Percentiles rank a stretch among this genome's conserved stretches.
Conservation (phyloP, 2,797 vertebrate species). For the Siniperca scherzeri region DNA sequence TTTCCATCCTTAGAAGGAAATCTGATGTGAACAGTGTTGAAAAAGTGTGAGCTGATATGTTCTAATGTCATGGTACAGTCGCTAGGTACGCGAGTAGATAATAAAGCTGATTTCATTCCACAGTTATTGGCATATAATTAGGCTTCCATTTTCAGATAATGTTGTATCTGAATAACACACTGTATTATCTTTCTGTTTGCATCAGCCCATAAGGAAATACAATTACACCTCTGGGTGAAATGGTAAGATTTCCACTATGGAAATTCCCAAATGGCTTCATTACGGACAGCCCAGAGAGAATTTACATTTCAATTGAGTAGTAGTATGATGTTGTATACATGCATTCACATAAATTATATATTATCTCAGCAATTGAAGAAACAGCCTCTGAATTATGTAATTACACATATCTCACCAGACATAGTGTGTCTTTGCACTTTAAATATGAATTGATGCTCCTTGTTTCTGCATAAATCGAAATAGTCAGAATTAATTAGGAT, state of each 20-base stretch:
- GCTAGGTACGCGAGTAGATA: not conserved
- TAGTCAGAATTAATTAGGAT: not conserved
- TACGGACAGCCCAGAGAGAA: constrained; percentile 55
- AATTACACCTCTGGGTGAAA: constrained; percentile 52
- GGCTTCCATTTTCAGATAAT: constrained; percentile 31
- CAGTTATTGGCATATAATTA: constrained; percentile 18
- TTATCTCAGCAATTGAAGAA: constrained; percentile 39
- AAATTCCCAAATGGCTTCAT: constrained; percentile 72
- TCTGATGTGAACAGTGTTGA: not conserved
- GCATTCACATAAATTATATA: constrained; percentile 68
- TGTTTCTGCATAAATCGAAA: not conserved
- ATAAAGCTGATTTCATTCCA: constrained; percentile 27
- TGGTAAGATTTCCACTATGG: constrained; percentile 46
- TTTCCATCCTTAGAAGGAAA: constrained; percentile 1
- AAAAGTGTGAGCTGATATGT: not conserved
- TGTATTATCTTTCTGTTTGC: constrained; percentile 27
- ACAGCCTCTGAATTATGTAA: constrained; percentile 36
- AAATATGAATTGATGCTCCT: not conserved
- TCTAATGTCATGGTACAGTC: not conserved
- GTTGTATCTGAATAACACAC: constrained; percentile 15
- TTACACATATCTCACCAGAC: constrained; percentile 22
- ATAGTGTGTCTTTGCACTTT: not conserved
- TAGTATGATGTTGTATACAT: constrained; percentile 41
- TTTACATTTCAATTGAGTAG: constrained; percentile 65
- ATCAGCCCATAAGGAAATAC: constrained; percentile 37